Conservation (phyloP, 2,888 invertebrate genomes). For the Tortricodes alternella region DNA sequence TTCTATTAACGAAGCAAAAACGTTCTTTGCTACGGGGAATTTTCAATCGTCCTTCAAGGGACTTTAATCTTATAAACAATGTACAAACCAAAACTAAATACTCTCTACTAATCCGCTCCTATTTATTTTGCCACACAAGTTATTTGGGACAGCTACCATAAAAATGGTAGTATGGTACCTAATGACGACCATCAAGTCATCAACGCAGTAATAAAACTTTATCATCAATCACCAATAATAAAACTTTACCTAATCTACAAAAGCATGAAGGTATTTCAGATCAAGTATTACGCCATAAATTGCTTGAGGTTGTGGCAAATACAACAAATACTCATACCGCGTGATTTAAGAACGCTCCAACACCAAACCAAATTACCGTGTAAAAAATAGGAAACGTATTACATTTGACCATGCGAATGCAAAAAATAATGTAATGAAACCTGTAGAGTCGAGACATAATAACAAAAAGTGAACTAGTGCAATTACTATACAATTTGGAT, state of each 20-base stretch:
- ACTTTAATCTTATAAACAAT: not conserved
- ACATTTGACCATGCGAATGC: conserved; percentile 39
- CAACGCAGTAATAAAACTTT: too few species aligned
- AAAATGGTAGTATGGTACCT: not conserved
- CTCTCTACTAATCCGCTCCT: not conserved
- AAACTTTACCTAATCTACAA: conserved; percentile 2
- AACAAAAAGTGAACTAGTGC: conserved; percentile 39
- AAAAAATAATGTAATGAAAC: conserved; percentile 40
- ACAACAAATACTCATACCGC: not conserved
- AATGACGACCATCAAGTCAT: conserved; percentile 2
- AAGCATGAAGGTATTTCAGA: not conserved
- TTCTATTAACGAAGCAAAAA: too few species aligned
- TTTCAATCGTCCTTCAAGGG: not conserved
- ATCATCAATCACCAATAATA: not conserved
- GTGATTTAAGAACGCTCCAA: conserved; percentile 21
- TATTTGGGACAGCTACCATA: not conserved
- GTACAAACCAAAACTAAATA: not conserved
- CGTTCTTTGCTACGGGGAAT: too few species aligned
- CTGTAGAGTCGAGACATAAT: conserved; percentile 33
- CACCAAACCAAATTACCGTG: conserved; percentile 35
- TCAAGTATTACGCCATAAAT: not conserved
- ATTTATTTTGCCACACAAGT: not conserved
- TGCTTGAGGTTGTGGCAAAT: not conserved
- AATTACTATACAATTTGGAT: conserved; percentile 40
- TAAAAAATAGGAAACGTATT: conserved; percentile 42